phyloP scores from a whole-genome alignment of 2,888 invertebrate species.

The Tiliacea aurago region DNA sequence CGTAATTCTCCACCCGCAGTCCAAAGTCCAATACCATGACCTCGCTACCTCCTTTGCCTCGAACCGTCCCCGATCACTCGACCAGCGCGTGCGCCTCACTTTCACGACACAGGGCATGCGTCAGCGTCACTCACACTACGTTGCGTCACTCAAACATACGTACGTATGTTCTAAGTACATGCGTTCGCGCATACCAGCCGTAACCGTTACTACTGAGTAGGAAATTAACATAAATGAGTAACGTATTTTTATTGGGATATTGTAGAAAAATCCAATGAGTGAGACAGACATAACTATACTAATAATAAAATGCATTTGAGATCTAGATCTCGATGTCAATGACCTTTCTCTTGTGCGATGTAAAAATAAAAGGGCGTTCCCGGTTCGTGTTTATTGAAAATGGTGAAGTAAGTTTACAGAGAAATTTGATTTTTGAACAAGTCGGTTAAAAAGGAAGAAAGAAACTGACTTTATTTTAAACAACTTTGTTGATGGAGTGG shows the following conservation, averaged over 20 bases:
- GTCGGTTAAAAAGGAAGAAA: neutral
- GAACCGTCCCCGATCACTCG: slow-evolving; percentile 70
- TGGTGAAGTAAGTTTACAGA: neutral
- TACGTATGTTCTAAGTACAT: no score
- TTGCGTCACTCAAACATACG: slow-evolving; percentile 49
- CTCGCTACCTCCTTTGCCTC: slow-evolving; percentile 65
- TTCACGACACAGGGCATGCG: slow-evolving; percentile 71
- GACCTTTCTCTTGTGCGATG: slow-evolving; percentile 11
- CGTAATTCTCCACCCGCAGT: neutral
- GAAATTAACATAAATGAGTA: slow-evolving; percentile 57
- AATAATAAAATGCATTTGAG: neutral
- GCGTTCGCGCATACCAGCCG: slow-evolving; percentile 41
- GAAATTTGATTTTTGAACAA: neutral
- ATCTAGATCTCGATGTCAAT: slow-evolving; percentile 13
- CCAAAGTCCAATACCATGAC: slow-evolving; percentile 41
- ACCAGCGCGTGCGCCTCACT: slow-evolving; percentile 73
- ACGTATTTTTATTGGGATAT: slow-evolving; percentile 41
- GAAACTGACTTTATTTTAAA: neutral
- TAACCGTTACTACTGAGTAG: slow-evolving; percentile 62
- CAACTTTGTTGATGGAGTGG: neutral
- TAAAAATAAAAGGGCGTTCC: slow-evolving; percentile 15
- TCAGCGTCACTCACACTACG: slow-evolving; percentile 63
- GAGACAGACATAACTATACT: neutral
- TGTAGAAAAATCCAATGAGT: slow-evolving; percentile 33
- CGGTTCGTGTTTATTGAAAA: neutral